phyloP scores from a whole-genome alignment of 1,140 invertebrate species.

The Macrotrachela quadricornifera region DNA sequence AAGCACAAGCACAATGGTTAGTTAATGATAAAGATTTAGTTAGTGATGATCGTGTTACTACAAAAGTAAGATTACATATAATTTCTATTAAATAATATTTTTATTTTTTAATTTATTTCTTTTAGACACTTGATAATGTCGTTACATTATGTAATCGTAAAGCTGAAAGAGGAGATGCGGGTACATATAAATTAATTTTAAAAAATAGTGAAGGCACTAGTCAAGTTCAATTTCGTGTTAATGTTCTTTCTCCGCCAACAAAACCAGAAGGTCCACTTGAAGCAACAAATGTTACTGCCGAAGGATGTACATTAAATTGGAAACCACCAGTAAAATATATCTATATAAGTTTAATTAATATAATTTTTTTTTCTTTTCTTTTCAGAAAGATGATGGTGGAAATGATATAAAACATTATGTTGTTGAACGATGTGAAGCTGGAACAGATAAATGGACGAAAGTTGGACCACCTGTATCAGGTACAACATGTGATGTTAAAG shows the following conservation, averaged over 20 bases:
- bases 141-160: slow-evolving; percentile 76
- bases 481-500: slow-evolving; percentile 63
- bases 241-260: slow-evolving; percentile 56
- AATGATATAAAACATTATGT: slow-evolving; percentile 85
- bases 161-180: slow-evolving; percentile 65
- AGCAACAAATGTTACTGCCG: slow-evolving; percentile 78
- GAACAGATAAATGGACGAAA: slow-evolving; percentile 35
- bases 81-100: not conserved
- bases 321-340: slow-evolving; percentile 60
- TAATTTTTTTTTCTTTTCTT: not conserved
- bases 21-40: slow-evolving; percentile 59
- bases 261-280: slow-evolving; percentile 54
- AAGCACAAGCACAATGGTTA: slow-evolving; percentile 76
- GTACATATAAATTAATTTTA: slow-evolving; percentile 70
- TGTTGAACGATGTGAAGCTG: slow-evolving; percentile 60
- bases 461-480: slow-evolving; percentile 31
- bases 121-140: slow-evolving; percentile 54
- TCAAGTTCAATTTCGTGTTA: slow-evolving; percentile 73
- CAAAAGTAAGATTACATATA: not conserved
- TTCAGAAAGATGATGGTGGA: slow-evolving; percentile 43
- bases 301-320: slow-evolving; percentile 82
- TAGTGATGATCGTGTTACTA: slow-evolving; percentile 14
- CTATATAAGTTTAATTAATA: too few relatives aligned
- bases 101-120: not conserved
- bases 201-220: slow-evolving; percentile 84